Evolutionary conservation across 2,113 vertebrate genomes (phyloP).

Genomic region (Cathartes aura): DNA sequence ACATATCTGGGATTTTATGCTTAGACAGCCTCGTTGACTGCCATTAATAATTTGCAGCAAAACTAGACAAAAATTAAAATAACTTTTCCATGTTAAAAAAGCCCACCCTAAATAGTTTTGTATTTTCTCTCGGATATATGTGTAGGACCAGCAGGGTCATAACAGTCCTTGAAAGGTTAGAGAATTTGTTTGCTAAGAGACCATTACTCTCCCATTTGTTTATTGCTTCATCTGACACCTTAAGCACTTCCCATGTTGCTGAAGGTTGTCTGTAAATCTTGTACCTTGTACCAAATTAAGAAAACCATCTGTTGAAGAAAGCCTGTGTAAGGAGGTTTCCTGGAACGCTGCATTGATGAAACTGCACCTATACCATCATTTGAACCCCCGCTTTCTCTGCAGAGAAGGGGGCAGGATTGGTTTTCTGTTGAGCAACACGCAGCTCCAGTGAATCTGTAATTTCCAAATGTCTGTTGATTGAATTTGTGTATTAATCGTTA

Average conservation of each 20-base stretch:
- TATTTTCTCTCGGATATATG: neutral
- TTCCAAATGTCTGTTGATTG: conserved; percentile 60
- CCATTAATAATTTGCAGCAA: neutral
- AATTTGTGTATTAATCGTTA: conserved; percentile 63
- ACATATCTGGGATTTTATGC: neutral
- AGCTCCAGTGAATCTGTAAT: neutral
- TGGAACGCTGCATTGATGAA: neutral
- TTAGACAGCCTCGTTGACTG: neutral
- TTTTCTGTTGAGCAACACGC: conserved; percentile 6
- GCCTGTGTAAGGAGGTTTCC: neutral
- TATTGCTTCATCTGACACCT: conserved; percentile 1
- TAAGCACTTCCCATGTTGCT: neutral
- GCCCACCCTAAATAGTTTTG: rapidly evolving
- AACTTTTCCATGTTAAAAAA: neutral
- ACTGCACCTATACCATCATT: neutral
- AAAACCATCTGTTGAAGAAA: conserved; percentile 34
- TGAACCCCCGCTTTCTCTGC: neutral
- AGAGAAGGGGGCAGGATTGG: neutral
- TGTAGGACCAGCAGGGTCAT: neutral
- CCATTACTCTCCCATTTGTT: neutral
- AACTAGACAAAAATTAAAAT: neutral
- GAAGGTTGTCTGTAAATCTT: conserved; percentile 7
- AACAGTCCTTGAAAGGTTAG: neutral
- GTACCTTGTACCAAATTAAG: conserved; percentile 23
- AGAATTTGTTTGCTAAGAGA: neutral